Evolutionary conservation across 2,797 vertebrate species (phyloP).

Genomic region (Catamblyrhynchus diadema): DNA sequence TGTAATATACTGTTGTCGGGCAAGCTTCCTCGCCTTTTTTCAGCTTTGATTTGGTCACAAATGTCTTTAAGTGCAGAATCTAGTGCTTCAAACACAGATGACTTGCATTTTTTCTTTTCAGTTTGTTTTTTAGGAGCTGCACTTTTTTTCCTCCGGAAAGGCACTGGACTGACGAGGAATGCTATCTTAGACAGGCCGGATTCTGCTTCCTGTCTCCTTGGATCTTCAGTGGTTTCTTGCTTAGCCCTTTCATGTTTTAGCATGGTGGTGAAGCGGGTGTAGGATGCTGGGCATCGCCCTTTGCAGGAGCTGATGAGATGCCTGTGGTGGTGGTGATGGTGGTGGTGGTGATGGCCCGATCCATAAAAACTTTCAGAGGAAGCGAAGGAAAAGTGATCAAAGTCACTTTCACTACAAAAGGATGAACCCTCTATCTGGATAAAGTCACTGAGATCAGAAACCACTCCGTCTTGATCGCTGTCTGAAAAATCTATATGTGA

Average conservation of each 20-base stretch:
- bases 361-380: conserved; percentile 96
- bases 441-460: conserved; percentile 95
- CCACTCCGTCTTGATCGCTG: conserved; percentile 90
- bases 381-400: conserved; percentile 94
- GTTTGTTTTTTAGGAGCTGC: conserved; percentile 81
- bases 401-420: conserved; percentile 97
- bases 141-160: conserved; percentile 96
- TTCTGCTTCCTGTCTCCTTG: conserved; percentile 79
- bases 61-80: conserved; percentile 95
- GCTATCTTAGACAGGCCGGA: conserved; percentile 93
- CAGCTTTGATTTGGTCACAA: conserved; percentile 94
- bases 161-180: conserved; percentile 97
- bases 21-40: conserved; percentile 87
- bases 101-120: conserved; percentile 87
- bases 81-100: conserved; percentile 91
- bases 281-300: conserved; percentile 94
- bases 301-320: conserved; percentile 95
- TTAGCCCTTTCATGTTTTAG: conserved; percentile 91
- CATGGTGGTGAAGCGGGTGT: conserved; percentile 97
- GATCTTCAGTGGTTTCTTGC: conserved; percentile 79
- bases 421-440: conserved; percentile 95
- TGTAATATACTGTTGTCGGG: conserved; percentile 92
- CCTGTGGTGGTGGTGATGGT: conserved; percentile 86
- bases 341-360: conserved; percentile 85
- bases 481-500: conserved; percentile 85